phyloP scores from a whole-genome alignment of 2,113 vertebrate genomes.

The Mustela lutreola region DNA sequence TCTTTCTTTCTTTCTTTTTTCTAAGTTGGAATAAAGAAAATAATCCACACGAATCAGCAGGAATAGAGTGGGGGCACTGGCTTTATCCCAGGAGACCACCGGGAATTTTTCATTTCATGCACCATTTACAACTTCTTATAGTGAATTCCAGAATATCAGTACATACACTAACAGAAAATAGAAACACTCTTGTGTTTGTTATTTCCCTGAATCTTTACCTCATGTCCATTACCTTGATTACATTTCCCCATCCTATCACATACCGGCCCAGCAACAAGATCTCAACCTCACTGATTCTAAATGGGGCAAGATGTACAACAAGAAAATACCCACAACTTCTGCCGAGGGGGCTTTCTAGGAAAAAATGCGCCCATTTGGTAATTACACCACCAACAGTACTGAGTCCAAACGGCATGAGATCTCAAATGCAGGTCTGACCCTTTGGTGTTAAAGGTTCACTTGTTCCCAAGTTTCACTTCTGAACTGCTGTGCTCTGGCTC shows the following conservation, averaged over 20 bases:
- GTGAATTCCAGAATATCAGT: slow-evolving; percentile 70
- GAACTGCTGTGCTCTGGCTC: neutral
- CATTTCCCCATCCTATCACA: slow-evolving; percentile 30
- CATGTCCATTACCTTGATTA: slow-evolving; percentile 66
- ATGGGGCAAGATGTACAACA: neutral
- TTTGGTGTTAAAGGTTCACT: neutral
- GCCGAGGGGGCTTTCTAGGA: neutral
- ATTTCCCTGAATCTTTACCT: slow-evolving; percentile 68
- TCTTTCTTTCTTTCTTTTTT: neutral
- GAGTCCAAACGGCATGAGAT: neutral
- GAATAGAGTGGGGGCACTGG: neutral
- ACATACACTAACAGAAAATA: slow-evolving; percentile 74
- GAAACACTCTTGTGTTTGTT: slow-evolving; percentile 64
- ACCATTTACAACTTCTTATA: slow-evolving; percentile 81
- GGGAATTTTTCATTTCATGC: slow-evolving; percentile 85
- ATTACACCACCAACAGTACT: neutral
- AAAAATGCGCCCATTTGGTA: neutral
- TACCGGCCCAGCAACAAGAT: neutral
- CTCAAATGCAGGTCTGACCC: neutral
- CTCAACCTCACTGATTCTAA: slow-evolving; percentile 34
- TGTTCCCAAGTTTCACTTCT: neutral
- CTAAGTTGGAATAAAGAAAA: slow-evolving; percentile 66
- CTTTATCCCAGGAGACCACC: slow-evolving; percentile 69
- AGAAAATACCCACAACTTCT: neutral
- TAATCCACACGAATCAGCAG: slow-evolving; percentile 45